These are phyloP conservation scores for Heliconius erato DNA, from an alignment of 2,888 invertebrate genomes.

Conservation along the genomic window DNA sequence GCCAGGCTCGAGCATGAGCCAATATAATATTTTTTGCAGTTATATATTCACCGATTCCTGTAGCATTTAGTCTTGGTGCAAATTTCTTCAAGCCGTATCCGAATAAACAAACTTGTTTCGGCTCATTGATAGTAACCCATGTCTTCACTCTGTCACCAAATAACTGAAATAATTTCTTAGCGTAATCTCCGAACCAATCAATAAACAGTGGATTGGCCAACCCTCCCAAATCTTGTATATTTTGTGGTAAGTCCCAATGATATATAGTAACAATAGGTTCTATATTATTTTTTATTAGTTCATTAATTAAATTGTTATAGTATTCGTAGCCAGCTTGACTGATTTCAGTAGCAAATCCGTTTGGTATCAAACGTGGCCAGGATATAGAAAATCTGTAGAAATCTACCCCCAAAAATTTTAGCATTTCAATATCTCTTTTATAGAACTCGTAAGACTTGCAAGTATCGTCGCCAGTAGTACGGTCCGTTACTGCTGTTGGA, in stretches of 20 bases:
- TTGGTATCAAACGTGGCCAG: slow-evolving; percentile 88
- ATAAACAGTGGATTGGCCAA: slow-evolving; percentile 79
- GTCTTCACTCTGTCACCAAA: slow-evolving; percentile 83
- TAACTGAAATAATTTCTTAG: slow-evolving; percentile 72
- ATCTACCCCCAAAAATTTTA: slow-evolving; percentile 77
- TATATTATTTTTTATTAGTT: slow-evolving; percentile 85
- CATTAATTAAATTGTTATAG: slow-evolving; percentile 88
- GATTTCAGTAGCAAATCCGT: slow-evolving; percentile 80
- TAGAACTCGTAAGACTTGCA: slow-evolving; percentile 87
- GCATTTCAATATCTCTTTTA: slow-evolving; percentile 81
- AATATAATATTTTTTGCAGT: slow-evolving; percentile 80
- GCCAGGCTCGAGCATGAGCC: slow-evolving; percentile 86
- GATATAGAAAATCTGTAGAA: slow-evolving; percentile 87
- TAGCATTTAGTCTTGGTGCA: slow-evolving; percentile 72
- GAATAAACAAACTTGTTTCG: slow-evolving; percentile 69
- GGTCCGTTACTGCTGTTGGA: slow-evolving; percentile 79
- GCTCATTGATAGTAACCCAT: slow-evolving; percentile 88
- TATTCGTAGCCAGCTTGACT: slow-evolving; percentile 87
- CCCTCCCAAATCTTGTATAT: slow-evolving; percentile 86
- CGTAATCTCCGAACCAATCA: slow-evolving; percentile 82
- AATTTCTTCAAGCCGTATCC: slow-evolving; percentile 77
- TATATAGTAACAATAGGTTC: slow-evolving; percentile 86
- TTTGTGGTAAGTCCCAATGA: slow-evolving; percentile 85
- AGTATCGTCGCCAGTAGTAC: slow-evolving; percentile 85
- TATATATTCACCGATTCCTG: slow-evolving; percentile 82